Conservation (phyloP, 2,797 vertebrate genomes). For the Poecilia wingei region DNA sequence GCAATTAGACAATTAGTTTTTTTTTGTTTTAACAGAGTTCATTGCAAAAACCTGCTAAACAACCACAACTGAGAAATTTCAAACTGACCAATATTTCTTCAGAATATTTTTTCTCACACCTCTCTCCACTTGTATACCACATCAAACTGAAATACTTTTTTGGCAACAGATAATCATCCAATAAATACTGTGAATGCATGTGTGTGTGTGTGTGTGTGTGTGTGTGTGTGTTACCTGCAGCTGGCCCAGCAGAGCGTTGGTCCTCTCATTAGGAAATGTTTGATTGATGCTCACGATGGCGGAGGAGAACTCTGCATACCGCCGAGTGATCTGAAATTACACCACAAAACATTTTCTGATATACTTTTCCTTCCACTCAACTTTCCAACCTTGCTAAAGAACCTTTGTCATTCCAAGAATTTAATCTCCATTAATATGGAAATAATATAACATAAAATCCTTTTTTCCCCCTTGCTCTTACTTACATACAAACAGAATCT, state of each 20-base stretch:
- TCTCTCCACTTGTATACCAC: not conserved
- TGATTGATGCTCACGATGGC: constrained; percentile 96
- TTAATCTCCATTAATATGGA: not conserved
- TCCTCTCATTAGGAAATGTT: constrained; percentile 90
- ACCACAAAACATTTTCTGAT: not conserved
- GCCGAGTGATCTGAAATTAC: constrained; percentile 87
- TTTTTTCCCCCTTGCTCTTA: not conserved
- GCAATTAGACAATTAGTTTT: not conserved
- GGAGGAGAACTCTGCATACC: constrained; percentile 93
- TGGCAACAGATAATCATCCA: not conserved
- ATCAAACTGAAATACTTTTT: not conserved
- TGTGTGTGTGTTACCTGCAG: constrained; percentile 82
- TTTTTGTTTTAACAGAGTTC: not conserved
- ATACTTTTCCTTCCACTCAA: not conserved
- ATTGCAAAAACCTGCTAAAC: not conserved
- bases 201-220: constrained; percentile 3
- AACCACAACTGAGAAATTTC: not conserved
- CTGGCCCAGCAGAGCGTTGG: constrained; percentile 86
- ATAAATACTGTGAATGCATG: not conserved
- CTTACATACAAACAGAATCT: not conserved
- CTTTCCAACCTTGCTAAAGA: not conserved
- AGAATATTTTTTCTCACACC: not conserved
- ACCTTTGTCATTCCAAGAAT: not conserved
- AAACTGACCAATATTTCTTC: not conserved
- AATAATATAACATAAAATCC: not conserved